phyloP scores from a whole-genome alignment of 92 coral and sea anemone species.

The Porites rus region DNA sequence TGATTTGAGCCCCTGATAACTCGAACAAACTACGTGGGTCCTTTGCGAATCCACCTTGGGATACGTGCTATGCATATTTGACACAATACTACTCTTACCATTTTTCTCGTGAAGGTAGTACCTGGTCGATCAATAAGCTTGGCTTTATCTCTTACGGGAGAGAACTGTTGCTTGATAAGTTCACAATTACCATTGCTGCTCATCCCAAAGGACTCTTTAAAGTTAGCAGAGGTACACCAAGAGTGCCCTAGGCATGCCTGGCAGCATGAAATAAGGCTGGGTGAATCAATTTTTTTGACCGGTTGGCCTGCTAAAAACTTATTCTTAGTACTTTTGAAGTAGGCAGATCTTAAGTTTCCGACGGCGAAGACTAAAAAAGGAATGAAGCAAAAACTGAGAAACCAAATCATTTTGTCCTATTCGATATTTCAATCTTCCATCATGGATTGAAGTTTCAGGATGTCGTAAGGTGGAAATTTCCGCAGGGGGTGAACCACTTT shows the following conservation, averaged over 20 bases:
- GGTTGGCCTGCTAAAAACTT: background rate
- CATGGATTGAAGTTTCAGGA: too few species aligned
- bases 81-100: too few species aligned
- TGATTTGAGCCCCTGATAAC: too few species aligned
- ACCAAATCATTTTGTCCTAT: background rate
- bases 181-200: background rate
- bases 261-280: background rate
- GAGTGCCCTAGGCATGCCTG: background rate
- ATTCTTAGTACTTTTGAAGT: background rate
- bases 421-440: too few species aligned
- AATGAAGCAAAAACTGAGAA: background rate
- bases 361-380: background rate
- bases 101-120: background rate
- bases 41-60: too few species aligned
- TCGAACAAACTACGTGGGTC: too few species aligned
- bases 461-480: too few species aligned
- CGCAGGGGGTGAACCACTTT: too few species aligned
- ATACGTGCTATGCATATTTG: too few species aligned
- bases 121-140: background rate
- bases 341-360: background rate
- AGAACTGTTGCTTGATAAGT: background rate
- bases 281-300: background rate
- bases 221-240: slow-evolving; percentile 3
- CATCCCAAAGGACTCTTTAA: background rate
- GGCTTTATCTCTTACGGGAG: background rate